Evolutionary conservation across 2,113 vertebrate species (phyloP).

Genomic region (Protobothrops mucrosquamatus): DNA sequence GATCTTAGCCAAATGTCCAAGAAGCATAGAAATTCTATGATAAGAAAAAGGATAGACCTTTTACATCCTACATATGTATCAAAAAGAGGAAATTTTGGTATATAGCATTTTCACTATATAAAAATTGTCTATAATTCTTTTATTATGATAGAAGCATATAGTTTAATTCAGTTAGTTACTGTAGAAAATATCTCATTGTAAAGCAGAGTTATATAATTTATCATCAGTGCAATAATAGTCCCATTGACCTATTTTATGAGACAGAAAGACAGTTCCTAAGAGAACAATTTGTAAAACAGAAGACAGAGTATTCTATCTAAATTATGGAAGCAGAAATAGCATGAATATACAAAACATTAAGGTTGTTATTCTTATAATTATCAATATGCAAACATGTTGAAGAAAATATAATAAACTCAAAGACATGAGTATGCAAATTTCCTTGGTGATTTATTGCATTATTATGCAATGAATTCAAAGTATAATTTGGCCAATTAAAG

Average conservation of each 20-base stretch:
- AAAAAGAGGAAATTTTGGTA: not conserved
- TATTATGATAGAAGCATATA: slow-evolving; percentile 5
- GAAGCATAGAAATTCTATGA: not conserved
- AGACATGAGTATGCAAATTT: not conserved
- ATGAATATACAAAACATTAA: not conserved
- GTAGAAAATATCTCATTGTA: slow-evolving; percentile 43
- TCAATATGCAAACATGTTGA: not conserved
- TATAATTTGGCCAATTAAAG: not conserved
- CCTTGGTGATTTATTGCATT: not conserved
- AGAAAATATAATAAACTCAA: not conserved
- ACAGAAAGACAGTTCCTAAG: slow-evolving; percentile 43
- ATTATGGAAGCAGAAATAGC: slow-evolving; percentile 10
- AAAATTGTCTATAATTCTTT: slow-evolving; percentile 6
- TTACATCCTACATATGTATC: not conserved
- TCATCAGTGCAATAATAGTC: slow-evolving; percentile 44
- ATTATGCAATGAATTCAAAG: not conserved
- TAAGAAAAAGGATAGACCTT: not conserved
- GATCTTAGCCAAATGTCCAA: not conserved
- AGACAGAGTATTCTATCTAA: slow-evolving; percentile 40
- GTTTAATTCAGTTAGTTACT: slow-evolving; percentile 37
- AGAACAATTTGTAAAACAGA: slow-evolving; percentile 49
- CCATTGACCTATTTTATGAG: slow-evolving; percentile 53
- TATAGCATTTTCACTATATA: not conserved
- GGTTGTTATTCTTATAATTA: not conserved
- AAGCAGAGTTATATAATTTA: slow-evolving; percentile 38